Conservation (phyloP, 2,888 invertebrate species). For the Cinara cedri region DNA sequence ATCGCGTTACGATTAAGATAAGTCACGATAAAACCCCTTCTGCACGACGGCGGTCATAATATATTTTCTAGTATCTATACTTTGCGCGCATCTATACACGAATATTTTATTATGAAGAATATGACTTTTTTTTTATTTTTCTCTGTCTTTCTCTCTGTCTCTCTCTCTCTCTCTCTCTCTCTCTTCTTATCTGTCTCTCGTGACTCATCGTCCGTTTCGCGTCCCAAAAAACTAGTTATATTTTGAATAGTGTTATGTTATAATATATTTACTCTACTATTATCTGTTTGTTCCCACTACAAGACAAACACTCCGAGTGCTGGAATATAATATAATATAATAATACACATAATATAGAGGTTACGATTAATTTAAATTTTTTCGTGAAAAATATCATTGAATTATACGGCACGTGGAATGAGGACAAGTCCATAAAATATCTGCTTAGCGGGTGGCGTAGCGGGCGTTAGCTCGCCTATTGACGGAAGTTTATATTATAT, state of each 20-base stretch:
- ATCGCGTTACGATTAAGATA: constrained; percentile 22
- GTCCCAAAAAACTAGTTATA: constrained; percentile 30
- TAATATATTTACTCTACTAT: constrained; percentile 6
- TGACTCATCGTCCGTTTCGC: constrained; percentile 28
- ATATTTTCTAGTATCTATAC: neutral
- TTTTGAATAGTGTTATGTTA: too few species aligned
- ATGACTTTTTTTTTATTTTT: neutral
- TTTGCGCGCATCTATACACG: neutral
- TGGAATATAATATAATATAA: neutral
- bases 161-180: neutral
- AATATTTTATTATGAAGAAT: constrained; percentile 34
- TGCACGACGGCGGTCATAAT: neutral
- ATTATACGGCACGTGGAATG: neutral
- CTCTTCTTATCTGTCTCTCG: neutral
- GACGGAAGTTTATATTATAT: constrained; percentile 7
- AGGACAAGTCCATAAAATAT: neutral
- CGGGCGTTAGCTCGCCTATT: neutral
- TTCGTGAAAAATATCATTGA: neutral
- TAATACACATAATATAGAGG: neutral
- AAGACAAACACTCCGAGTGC: neutral
- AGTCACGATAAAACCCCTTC: constrained; percentile 37
- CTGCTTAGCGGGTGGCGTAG: neutral
- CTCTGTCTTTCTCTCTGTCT: neutral
- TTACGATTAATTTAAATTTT: constrained; percentile 11
- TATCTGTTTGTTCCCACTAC: neutral